A percentile compares a stretch with the other conserved stretches of the same genome.
phyloP scores from a whole-genome alignment of 1,140 invertebrate species.

The Sitobion miscanthi region DNA sequence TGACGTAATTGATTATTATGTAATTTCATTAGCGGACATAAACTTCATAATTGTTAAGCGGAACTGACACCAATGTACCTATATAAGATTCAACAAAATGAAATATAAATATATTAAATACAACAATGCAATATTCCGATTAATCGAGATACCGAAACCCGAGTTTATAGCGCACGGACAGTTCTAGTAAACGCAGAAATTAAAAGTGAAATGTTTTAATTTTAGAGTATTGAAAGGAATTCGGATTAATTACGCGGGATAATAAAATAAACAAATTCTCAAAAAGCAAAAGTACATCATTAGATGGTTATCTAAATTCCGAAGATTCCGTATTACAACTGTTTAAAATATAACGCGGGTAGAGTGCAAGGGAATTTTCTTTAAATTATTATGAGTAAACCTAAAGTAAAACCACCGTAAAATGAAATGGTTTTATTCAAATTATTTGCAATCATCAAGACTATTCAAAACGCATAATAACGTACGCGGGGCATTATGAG shows the following conservation, averaged over 20 bases:
- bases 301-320: constrained; percentile 13
- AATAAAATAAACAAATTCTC: constrained; percentile 16
- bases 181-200: constrained; percentile 9
- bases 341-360: not conserved
- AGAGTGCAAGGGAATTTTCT: not conserved
- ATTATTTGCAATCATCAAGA: too few species aligned
- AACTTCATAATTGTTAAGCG: not conserved
- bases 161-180: not conserved
- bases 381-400: not conserved
- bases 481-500: too few species aligned
- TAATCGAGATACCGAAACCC: not conserved
- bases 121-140: not conserved
- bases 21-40: not conserved
- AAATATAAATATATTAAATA: not conserved
- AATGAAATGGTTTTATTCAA: not conserved
- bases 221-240: not conserved
- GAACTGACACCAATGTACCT: not conserved
- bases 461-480: too few species aligned
- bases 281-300: not conserved
- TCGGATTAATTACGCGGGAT: not conserved
- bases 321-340: not conserved
- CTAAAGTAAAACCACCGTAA: not conserved
- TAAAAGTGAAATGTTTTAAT: not conserved
- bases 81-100: too few species aligned
- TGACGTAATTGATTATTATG: not conserved